Base-by-base conservation (phyloP, 2,797 vertebrate species). In the Xerus rutilus region DNA sequence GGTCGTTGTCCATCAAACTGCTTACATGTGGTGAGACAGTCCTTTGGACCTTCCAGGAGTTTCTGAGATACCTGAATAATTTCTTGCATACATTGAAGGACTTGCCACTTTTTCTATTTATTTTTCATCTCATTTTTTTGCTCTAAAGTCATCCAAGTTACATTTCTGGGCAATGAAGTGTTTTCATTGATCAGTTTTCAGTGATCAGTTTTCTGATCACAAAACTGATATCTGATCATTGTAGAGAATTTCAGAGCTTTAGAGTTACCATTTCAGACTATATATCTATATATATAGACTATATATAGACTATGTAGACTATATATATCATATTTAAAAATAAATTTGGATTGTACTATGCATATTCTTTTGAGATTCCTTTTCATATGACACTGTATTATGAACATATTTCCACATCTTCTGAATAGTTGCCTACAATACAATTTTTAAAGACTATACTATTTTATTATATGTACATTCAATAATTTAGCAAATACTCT, bases 301-400 rank as follows among this genome's bases (percentile, higher is more conserved):
- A 67, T 76, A 88, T 81, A 47, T 47, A 47, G 47, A 7, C 6
- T 47, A 47, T 47, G 47, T 47, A 10, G 6, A 47, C 6, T 47
- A 47, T 47, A 47, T 47, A 47, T 47, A 47, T 47, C 70, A 20
- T 59, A 47, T 94, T 86, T 57, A 62, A 82, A 96, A 95, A 72
- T 94, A 84, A 81, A 86, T 69, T 82, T 78, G 72, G 30, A 57
- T 54, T 57, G 54, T 28, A 69, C 4, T 47, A 15, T 49, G 13
- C 23, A 79, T 77, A 73, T 13, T 79, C 30, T 35, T 92, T 94
- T 81, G 4, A 14, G 65, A 67, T 13, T 18, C 15, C 76, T 85
- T 83, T 91, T 39, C 3, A 25, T 52, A 59, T 43, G 74, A 35
- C 7, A 74, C 18, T 69, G 39, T 74, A 70, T 69, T 64, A 13